A percentile compares a stretch with the other conserved stretches of the same genome.
These are phyloP conservation scores for Gila robusta DNA, from an alignment of 2,797 vertebrate species.

Conservation along the genomic window DNA sequence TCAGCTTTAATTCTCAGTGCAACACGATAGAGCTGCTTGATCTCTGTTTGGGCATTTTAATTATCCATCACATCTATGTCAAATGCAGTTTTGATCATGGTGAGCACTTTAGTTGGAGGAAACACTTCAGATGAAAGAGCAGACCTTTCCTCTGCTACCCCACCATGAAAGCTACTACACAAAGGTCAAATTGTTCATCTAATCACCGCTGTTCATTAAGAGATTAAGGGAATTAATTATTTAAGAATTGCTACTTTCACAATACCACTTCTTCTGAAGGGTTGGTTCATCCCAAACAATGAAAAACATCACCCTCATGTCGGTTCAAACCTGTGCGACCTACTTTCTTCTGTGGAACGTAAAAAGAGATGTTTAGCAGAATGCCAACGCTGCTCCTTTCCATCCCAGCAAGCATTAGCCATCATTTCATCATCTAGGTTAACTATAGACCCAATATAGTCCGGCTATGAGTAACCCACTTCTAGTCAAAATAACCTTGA, in stretches of 20 bases:
- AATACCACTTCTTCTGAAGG: neutral
- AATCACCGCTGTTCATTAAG: constrained; percentile 12
- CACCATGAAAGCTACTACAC: constrained; percentile 10
- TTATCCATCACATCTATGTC: constrained; percentile 45
- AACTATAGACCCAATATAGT: too few relatives aligned
- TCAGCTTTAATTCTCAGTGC: constrained; percentile 24
- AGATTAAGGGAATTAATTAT: neutral
- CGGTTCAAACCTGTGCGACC: neutral
- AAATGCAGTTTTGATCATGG: constrained; percentile 52
- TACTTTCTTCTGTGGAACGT: neutral
- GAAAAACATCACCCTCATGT: neutral
- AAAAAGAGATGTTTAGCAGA: neutral
- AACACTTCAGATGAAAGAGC: constrained; percentile 11
- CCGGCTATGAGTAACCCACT: too few relatives aligned
- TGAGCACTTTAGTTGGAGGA: neutral
- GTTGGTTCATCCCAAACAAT: neutral
- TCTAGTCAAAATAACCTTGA: too few relatives aligned
- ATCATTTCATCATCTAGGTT: too few relatives aligned
- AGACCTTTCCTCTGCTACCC: constrained; percentile 1
- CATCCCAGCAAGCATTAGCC: neutral
- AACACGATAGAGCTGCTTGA: constrained; percentile 34
- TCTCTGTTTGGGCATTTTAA: constrained; percentile 50
- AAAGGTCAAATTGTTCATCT: constrained; percentile 33
- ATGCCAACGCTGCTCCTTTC: neutral
- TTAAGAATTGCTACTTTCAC: neutral